Conservation (phyloP, 2,888 invertebrate genomes). For the Chironomus riparius region DNA sequence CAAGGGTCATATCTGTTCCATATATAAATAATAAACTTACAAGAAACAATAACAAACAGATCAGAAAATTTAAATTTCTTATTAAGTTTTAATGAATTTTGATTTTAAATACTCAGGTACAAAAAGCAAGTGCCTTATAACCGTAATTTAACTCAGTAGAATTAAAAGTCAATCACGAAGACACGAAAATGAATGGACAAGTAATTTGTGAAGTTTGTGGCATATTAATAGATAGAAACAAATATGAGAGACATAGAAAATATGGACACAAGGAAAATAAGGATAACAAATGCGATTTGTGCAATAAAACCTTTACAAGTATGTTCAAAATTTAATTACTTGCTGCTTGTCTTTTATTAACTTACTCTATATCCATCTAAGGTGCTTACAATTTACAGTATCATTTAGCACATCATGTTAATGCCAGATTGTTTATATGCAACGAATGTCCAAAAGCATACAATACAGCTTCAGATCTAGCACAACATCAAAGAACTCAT, state of each 20-base stretch:
- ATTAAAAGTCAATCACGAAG: too few relatives aligned
- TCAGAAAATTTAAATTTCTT: too few relatives aligned
- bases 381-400: not conserved
- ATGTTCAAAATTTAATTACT: not conserved
- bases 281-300: not conserved
- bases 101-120: too few relatives aligned
- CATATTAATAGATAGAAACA: not conserved
- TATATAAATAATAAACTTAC: too few relatives aligned
- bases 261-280: not conserved
- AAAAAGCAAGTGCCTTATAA: too few relatives aligned
- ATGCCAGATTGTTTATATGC: not conserved
- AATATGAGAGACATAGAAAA: not conserved
- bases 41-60: too few relatives aligned
- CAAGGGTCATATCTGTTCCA: too few relatives aligned
- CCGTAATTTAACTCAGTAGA: too few relatives aligned
- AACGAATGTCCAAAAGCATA: constrained; percentile 1
- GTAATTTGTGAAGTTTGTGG: constrained; percentile 10
- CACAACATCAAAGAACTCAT: not conserved
- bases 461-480: constrained; percentile 5
- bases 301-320: constrained; percentile 9
- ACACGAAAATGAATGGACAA: not conserved
- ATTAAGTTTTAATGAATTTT: too few relatives aligned
- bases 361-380: not conserved
- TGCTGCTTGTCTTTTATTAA: too few relatives aligned
- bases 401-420: constrained; percentile 13